A percentile compares a stretch with the other conserved stretches of the same genome.
These are phyloP conservation scores for Acromyrmex charruanus DNA, from an alignment of 1,140 invertebrate species.

Conservation along the genomic window DNA sequence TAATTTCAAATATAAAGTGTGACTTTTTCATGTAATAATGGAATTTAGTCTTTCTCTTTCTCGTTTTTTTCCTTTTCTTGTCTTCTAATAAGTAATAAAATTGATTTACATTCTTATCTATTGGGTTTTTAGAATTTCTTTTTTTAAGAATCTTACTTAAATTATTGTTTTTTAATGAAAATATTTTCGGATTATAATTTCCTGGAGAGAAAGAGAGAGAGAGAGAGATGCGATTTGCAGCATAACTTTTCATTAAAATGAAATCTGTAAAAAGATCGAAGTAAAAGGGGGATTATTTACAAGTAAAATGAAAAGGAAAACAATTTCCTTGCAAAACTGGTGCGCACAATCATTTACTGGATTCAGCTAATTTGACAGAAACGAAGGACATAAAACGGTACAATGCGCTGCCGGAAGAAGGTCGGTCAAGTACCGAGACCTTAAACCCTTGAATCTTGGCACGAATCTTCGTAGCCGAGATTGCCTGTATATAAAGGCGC, in stretches of 20 bases:
- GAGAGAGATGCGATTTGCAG: not conserved
- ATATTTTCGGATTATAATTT: not conserved
- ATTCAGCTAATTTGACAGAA: conserved; percentile 32
- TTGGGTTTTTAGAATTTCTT: not conserved
- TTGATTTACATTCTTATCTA: not conserved
- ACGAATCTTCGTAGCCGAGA: conserved; percentile 38
- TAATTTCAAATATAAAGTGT: not conserved
- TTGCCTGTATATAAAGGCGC: conserved; percentile 30
- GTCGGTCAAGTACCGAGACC: conserved; percentile 38
- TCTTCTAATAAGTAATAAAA: not conserved
- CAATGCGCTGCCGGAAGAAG: conserved; percentile 17
- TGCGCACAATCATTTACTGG: not conserved
- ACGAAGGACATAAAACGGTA: conserved; percentile 8
- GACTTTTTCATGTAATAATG: not conserved
- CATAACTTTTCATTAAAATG: not conserved
- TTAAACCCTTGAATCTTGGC: conserved; percentile 56
- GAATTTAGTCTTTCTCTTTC: not conserved
- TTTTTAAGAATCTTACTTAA: not conserved
- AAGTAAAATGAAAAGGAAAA: conserved; percentile 1
- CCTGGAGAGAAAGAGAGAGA: not conserved
- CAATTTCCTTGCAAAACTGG: not conserved
- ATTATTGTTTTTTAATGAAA: conserved; percentile 17
- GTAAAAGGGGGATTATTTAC: not conserved
- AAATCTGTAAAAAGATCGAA: not conserved
- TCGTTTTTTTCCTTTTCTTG: not conserved